Conservation (phyloP, 2,888 invertebrate genomes). For the Tortricodes alternella region DNA sequence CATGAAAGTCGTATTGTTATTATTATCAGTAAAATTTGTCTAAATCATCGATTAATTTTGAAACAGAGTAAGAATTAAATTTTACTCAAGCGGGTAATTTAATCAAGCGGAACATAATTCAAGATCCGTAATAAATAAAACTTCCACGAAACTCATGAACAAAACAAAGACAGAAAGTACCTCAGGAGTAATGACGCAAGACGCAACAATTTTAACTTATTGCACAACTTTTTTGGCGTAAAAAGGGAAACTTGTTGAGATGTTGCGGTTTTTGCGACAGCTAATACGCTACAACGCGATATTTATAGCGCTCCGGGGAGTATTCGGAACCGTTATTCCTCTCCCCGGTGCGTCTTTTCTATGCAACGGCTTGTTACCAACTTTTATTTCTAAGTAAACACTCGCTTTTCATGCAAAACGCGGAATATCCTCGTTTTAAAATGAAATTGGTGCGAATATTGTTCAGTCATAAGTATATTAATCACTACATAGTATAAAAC, state of each 20-base stretch:
- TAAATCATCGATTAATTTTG: too few species aligned
- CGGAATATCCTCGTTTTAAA: neutral
- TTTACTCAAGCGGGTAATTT: too few species aligned
- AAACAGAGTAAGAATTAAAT: too few species aligned
- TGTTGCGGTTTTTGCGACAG: slow-evolving; percentile 52
- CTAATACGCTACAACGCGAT: slow-evolving; percentile 49
- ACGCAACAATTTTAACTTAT: slow-evolving; percentile 25
- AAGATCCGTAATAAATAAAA: neutral
- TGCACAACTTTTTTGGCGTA: slow-evolving; percentile 27
- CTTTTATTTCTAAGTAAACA: slow-evolving; percentile 52
- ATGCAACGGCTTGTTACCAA: slow-evolving; percentile 45
- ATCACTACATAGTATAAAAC: too few species aligned
- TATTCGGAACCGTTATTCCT: slow-evolving; percentile 51
- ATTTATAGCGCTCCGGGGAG: slow-evolving; percentile 68
- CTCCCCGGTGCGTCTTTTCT: slow-evolving; percentile 61
- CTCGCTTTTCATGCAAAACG: slow-evolving; percentile 35
- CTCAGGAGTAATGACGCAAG: slow-evolving; percentile 3
- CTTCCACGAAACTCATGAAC: neutral
- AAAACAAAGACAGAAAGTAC: neutral
- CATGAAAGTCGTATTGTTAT: too few species aligned
- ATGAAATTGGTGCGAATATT: neutral
- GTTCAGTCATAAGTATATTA: neutral
- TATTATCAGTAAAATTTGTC: too few species aligned
- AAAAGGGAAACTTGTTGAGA: slow-evolving; percentile 38
- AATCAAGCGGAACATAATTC: too few species aligned